These are phyloP conservation scores for Trematomus bernacchii DNA, from an alignment of 2,797 vertebrate species.

Conservation along the genomic window DNA sequence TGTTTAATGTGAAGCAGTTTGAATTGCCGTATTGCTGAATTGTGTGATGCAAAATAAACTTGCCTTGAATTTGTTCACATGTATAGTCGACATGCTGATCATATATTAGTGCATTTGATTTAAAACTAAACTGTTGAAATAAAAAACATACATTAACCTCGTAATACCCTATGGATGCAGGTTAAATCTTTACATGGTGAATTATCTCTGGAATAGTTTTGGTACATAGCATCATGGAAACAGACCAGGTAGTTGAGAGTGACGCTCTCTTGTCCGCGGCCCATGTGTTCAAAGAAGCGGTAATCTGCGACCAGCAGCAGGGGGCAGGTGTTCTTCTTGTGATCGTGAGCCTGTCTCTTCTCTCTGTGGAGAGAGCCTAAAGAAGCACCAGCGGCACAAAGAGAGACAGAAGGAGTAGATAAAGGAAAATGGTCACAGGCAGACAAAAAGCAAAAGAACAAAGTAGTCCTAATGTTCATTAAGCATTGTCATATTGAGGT, in stretches of 20 bases:
- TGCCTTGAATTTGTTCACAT: too few relatives aligned
- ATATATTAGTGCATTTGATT: not conserved
- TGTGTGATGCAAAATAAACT: too few relatives aligned
- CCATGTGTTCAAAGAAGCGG: slow-evolving; percentile 96
- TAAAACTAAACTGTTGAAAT: not conserved
- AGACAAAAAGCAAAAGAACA: not conserved
- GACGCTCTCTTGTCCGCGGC: slow-evolving; percentile 94
- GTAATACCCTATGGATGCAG: not conserved
- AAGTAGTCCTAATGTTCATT: too few relatives aligned
- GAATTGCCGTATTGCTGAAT: too few relatives aligned
- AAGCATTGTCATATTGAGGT: not conserved
- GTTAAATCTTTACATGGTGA: not conserved
- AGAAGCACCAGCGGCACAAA: not conserved
- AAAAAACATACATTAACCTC: not conserved
- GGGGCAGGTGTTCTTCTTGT: slow-evolving; percentile 93
- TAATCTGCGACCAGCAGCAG: slow-evolving; percentile 96
- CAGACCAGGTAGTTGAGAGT: slow-evolving; percentile 97
- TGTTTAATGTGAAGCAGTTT: too few relatives aligned
- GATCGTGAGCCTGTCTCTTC: slow-evolving; percentile 84
- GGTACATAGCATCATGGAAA: not conserved
- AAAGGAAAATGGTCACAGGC: not conserved
- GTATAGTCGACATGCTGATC: not conserved
- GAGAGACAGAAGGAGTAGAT: not conserved
- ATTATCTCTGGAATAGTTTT: slow-evolving; percentile 4
- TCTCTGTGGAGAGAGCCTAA: slow-evolving; percentile 84